These are phyloP conservation scores for Bursaphelenchus mucronatus DNA, from an alignment of 1,140 invertebrate genomes.

Conservation along the genomic window DNA sequence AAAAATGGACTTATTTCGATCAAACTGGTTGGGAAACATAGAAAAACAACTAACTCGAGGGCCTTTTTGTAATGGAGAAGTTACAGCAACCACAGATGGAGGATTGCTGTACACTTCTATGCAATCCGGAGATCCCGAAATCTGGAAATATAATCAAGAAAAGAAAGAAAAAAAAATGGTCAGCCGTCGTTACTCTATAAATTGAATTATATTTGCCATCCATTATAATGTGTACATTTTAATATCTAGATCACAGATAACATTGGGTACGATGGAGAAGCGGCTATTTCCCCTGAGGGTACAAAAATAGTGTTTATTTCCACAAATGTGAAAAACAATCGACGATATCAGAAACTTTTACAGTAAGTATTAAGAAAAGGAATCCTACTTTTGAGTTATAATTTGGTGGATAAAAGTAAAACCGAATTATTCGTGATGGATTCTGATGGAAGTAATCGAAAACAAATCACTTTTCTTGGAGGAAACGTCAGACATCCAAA, in stretches of 20 bases:
- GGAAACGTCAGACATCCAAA: background rate
- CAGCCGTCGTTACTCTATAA: too few relatives aligned
- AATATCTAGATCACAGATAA: slow-evolving; percentile 19
- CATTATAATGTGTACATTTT: slow-evolving; percentile 9
- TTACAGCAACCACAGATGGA: slow-evolving; percentile 20
- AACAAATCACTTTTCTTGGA: slow-evolving; percentile 12
- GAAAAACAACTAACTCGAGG: slow-evolving; percentile 15
- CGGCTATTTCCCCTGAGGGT: slow-evolving; percentile 18
- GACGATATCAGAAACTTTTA: slow-evolving; percentile 14
- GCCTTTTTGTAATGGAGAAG: slow-evolving; percentile 15
- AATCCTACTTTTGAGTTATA: slow-evolving; percentile 9
- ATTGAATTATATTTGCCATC: too few relatives aligned
- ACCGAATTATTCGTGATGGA: slow-evolving; percentile 3
- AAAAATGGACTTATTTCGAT: slow-evolving; percentile 17
- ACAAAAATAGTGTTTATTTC: slow-evolving; percentile 18
- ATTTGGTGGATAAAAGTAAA: background rate
- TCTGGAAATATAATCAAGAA: too few relatives aligned
- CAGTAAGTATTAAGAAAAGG: background rate
- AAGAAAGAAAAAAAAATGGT: too few relatives aligned
- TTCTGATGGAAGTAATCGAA: slow-evolving; percentile 12
- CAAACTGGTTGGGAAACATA: slow-evolving; percentile 18
- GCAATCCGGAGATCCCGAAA: background rate
- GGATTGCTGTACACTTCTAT: slow-evolving; percentile 13
- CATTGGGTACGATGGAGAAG: slow-evolving; percentile 3
- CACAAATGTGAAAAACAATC: background rate